Conservation (phyloP, 35 echinoderm and acorn worm species). For the Ophiothrix spiculata region DNA sequence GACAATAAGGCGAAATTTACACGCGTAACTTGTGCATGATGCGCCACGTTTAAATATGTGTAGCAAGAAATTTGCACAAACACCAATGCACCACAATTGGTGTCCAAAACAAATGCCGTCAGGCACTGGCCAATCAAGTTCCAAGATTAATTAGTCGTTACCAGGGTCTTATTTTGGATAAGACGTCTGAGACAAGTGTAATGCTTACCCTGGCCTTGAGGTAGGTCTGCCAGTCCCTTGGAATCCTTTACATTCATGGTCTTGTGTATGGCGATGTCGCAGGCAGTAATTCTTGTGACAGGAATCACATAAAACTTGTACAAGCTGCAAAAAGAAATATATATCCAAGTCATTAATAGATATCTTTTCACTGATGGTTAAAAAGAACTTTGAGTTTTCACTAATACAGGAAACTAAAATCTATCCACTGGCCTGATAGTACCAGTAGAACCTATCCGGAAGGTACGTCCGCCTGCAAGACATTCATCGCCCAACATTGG, state of each 20-base stretch:
- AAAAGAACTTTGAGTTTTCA: background rate
- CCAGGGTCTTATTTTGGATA: no score
- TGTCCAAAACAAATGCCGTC: no score
- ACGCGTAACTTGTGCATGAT: conserved; percentile 24
- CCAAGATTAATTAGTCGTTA: no score
- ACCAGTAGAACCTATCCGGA: no score
- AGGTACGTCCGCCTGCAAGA: background rate
- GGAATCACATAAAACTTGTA: conserved; percentile 80
- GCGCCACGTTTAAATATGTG: no score
- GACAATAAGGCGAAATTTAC: background rate
- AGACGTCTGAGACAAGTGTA: conserved; percentile 31
- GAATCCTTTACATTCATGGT: conserved; percentile 89
- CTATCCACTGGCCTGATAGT: no score
- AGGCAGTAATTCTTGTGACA: conserved; percentile 84
- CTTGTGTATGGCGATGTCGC: conserved; percentile 80
- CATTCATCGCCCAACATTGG: background rate
- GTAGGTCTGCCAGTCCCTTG: conserved; percentile 37
- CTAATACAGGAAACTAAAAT: no score
- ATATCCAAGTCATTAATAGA: background rate
- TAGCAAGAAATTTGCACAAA: no score
- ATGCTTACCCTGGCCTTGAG: conserved; percentile 67
- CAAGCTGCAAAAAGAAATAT: conserved; percentile 57
- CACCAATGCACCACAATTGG: no score
- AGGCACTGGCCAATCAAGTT: no score
- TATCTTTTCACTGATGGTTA: background rate